Percentiles rank a stretch among this genome's conserved stretches.
These are phyloP conservation scores for Drosophila neocordata DNA, from an alignment of 1,140 invertebrate genomes.

Conservation along the genomic window DNA sequence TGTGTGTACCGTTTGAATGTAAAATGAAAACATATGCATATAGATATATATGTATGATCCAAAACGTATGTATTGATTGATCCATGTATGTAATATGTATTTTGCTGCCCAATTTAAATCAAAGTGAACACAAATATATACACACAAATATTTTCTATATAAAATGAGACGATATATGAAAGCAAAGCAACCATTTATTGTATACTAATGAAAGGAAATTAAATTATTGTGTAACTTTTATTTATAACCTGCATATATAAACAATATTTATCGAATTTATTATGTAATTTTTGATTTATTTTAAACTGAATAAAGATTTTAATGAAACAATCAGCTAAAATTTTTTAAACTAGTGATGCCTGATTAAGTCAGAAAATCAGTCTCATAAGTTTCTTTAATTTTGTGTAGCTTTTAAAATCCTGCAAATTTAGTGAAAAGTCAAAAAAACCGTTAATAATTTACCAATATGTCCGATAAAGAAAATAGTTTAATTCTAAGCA, in stretches of 20 bases:
- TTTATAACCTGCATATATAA: conserved; percentile 73
- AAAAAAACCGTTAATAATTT: too few species aligned
- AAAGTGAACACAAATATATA: conserved; percentile 76
- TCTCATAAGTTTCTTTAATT: too few species aligned
- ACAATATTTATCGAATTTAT: conserved; percentile 79
- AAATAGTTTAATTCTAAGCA: too few species aligned
- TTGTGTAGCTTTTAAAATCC: too few species aligned
- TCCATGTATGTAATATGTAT: conserved; percentile 64
- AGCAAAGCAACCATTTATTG: conserved; percentile 54
- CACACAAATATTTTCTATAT: conserved; percentile 78
- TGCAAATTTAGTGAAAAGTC: too few species aligned
- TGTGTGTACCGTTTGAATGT: not conserved
- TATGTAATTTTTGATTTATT: conserved; percentile 77
- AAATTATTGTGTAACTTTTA: conserved; percentile 73
- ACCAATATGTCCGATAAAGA: too few species aligned
- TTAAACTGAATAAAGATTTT: conserved; percentile 76
- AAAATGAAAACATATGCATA: conserved; percentile 10
- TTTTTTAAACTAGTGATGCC: too few species aligned
- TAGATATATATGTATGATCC: conserved; percentile 1
- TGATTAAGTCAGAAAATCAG: too few species aligned
- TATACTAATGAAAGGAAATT: conserved; percentile 65
- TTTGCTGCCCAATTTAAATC: conserved; percentile 63
- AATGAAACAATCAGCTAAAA: conserved; percentile 45
- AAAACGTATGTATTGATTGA: conserved; percentile 16
- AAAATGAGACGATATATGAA: conserved; percentile 42